Evolutionary conservation across 2,888 invertebrate species (phyloP).

Genomic region (Heliconius charithonia): DNA sequence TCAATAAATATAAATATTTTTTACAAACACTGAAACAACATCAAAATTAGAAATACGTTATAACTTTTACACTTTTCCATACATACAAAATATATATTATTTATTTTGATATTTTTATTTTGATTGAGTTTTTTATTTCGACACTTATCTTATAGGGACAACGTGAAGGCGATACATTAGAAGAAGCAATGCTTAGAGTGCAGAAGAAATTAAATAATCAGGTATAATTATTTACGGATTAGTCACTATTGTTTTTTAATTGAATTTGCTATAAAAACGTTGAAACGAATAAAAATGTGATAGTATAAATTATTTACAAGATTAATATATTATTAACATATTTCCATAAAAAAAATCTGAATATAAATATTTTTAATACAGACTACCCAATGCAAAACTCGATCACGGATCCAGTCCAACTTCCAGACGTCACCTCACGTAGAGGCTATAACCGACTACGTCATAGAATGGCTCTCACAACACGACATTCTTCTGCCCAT

Average conservation of each 20-base stretch:
- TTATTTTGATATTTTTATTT: not conserved
- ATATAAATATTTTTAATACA: no score
- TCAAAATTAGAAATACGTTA: not conserved
- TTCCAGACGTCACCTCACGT: conserved; percentile 67
- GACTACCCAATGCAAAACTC: conserved; percentile 51
- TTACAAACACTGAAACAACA: not conserved
- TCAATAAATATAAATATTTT: not conserved
- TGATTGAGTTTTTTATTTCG: not conserved
- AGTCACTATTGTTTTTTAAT: no score
- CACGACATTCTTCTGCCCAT: conserved; percentile 67
- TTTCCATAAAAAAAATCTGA: no score
- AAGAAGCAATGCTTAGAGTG: conserved; percentile 57
- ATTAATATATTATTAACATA: no score
- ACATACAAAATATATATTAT: no score
- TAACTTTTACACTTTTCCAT: not conserved
- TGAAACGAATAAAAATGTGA: no score
- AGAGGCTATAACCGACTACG: conserved; percentile 67
- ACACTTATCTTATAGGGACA: conserved; percentile 54
- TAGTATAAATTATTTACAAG: no score
- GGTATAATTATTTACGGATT: conserved; percentile 27
- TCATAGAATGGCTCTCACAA: conserved; percentile 70
- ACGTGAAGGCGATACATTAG: conserved; percentile 59
- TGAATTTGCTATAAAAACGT: no score
- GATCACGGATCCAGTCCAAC: conserved; percentile 56
- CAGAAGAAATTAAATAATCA: conserved; percentile 49